Evolutionary conservation across 2,888 invertebrate genomes (phyloP).

Genomic region (Plagodis pulveraria): DNA sequence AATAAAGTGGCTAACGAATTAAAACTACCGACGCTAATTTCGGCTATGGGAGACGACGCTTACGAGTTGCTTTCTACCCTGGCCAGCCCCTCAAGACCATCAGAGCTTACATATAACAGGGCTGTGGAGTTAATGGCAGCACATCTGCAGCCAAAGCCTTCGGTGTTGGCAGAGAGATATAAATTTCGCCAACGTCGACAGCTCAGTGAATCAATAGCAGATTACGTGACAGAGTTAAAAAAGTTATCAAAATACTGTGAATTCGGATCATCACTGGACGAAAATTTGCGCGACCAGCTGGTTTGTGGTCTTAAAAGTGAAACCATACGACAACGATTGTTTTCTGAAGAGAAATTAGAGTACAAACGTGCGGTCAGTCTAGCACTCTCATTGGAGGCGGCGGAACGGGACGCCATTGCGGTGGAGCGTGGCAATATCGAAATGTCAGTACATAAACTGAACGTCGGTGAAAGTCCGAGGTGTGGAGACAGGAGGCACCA

Average conservation of each 20-base stretch:
- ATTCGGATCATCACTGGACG: constrained; percentile 6
- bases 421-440: no score
- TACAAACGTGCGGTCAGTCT: no score
- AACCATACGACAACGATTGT: no score
- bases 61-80: background rate
- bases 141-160: constrained; percentile 20
- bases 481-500: no score
- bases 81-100: constrained; percentile 1
- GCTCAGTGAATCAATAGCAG: constrained; percentile 2
- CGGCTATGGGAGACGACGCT: background rate
- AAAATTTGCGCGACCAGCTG: constrained; percentile 17
- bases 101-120: background rate
- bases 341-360: no score
- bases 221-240: constrained; percentile 19
- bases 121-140: background rate
- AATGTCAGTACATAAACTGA: no score
- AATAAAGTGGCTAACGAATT: constrained; percentile 1
- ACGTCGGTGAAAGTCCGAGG: no score
- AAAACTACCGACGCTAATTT: background rate
- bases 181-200: constrained; percentile 17
- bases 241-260: constrained; percentile 16
- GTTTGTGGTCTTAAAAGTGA: no score
- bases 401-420: no score
- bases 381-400: no score
- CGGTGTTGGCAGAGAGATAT: constrained; percentile 22